Base-by-base conservation (phyloP, 1,140 invertebrate genomes). In the Leucophenga varia region DNA sequence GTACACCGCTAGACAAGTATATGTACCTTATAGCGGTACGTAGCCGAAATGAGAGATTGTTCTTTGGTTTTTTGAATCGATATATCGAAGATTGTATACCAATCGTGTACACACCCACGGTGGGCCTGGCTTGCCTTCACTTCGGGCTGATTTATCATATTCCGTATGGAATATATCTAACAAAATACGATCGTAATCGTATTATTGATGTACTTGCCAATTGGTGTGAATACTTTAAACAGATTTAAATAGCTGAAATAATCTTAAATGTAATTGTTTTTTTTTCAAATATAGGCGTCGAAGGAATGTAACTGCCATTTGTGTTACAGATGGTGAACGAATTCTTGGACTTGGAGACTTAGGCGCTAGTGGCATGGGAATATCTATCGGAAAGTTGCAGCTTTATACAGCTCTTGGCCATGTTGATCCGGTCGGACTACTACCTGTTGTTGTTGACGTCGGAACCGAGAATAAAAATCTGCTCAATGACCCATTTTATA, bases 321-420 rank as follows among this genome's bases (percentile, higher is more conserved):
- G 94, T 7, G 93, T 98, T 1, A 97, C 95, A 0, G 95, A 98
- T 70, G 95, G 95, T 6, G 94, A 97, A 72, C 81, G 95, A 18
- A 97, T 97, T 69, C 78, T 98, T 3, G 95, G 95, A 34, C 77
- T 98, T 13, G 95, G 95, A 2, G 95, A 98, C 77, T 78, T 96
- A 16, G 95, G 95, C 1, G 91, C 92, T 0, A 90, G 93, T 68
- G 95, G 94, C 7, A 97, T 98, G 93, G 95, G 94, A 54, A 98
- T 98, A 64, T 90, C 94, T 1, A 86, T 97, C n/a, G 95, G 95
- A 42, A 98, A 98, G 78, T 76, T 97, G 43, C 84, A 94, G 2
- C 75, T 98, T 8, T 98, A 98, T 77, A 95, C 94, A 8, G 94
- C 93, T 0, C 77, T 97, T 30, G 93, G 88, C 25, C 90, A 92